These are phyloP conservation scores for Musca domestica DNA, from an alignment of 1,140 invertebrate genomes.

Conservation along the genomic window DNA sequence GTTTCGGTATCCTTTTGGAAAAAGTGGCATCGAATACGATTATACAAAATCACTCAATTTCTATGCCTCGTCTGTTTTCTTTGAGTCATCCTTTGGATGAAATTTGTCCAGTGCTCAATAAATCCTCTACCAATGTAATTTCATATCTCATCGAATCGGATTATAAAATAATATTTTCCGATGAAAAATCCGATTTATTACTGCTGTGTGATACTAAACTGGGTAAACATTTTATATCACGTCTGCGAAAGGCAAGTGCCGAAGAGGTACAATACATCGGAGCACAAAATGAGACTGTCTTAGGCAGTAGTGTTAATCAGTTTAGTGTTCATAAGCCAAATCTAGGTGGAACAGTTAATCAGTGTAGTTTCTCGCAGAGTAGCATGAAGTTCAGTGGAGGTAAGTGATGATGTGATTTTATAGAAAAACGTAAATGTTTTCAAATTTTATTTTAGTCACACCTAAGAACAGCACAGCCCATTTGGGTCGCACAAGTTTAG, in stretches of 20 bases:
- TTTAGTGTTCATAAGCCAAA: constrained; percentile 17
- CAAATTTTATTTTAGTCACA: background rate
- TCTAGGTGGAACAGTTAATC: constrained; percentile 14
- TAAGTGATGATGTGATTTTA: background rate
- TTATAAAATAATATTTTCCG: constrained; percentile 62
- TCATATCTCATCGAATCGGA: constrained; percentile 63
- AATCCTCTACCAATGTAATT: constrained; percentile 52
- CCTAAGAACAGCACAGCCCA: constrained; percentile 28
- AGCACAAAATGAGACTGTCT: constrained; percentile 35
- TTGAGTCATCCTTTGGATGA: constrained; percentile 86
- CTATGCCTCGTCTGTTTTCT: constrained; percentile 73
- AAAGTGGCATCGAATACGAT: constrained; percentile 56
- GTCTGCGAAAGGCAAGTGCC: constrained; percentile 70
- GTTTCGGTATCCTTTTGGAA: constrained; percentile 76
- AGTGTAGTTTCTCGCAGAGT: constrained; percentile 22
- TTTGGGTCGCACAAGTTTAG: constrained; percentile 25
- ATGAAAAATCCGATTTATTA: constrained; percentile 64
- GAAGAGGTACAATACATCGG: constrained; percentile 66
- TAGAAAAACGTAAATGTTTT: background rate
- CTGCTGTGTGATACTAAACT: constrained; percentile 75
- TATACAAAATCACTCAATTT: constrained; percentile 43
- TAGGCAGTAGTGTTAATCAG: background rate
- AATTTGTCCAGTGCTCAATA: constrained; percentile 78
- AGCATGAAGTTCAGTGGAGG: constrained; percentile 25
- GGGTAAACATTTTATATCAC: constrained; percentile 79